phyloP scores from a whole-genome alignment of 2,888 invertebrate genomes.

The Archips crataeganus region DNA sequence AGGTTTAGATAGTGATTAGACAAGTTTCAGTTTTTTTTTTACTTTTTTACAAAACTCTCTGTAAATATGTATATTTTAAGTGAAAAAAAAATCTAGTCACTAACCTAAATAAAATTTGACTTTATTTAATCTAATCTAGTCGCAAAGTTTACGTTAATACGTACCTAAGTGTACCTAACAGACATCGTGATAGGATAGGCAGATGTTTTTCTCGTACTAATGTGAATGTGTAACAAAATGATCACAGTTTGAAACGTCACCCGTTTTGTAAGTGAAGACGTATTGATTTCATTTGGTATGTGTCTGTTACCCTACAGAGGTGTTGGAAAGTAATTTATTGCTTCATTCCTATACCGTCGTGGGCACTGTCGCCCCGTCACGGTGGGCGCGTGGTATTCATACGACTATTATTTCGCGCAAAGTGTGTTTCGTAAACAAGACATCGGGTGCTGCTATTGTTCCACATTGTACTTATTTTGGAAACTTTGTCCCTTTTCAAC shows the following conservation, averaged over 20 bases:
- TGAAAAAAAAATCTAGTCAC: no score
- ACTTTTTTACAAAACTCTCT: no score
- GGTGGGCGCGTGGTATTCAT: slow-evolving; percentile 71
- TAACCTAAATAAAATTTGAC: no score
- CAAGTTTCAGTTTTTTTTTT: no score
- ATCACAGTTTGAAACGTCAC: slow-evolving; percentile 8
- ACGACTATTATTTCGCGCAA: slow-evolving; percentile 59
- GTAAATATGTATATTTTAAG: no score
- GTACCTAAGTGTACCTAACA: not conserved
- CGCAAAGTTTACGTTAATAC: not conserved
- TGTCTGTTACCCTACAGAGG: slow-evolving; percentile 16
- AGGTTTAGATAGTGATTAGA: no score
- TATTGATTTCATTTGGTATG: slow-evolving; percentile 30
- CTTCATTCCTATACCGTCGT: slow-evolving; percentile 38
- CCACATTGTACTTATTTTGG: slow-evolving; percentile 52
- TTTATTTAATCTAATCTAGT: not conserved
- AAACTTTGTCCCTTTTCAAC: slow-evolving; percentile 51
- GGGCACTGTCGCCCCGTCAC: slow-evolving; percentile 59
- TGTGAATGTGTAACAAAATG: not conserved
- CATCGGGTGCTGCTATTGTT: slow-evolving; percentile 68
- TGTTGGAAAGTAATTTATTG: slow-evolving; percentile 58
- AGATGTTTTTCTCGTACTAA: slow-evolving; percentile 3
- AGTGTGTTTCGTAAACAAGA: slow-evolving; percentile 78
- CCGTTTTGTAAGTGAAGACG: slow-evolving; percentile 38
- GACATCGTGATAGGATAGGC: not conserved